These are phyloP conservation scores for Vombatus ursinus DNA, from an alignment of 2,113 vertebrate genomes.

Conservation along the genomic window DNA sequence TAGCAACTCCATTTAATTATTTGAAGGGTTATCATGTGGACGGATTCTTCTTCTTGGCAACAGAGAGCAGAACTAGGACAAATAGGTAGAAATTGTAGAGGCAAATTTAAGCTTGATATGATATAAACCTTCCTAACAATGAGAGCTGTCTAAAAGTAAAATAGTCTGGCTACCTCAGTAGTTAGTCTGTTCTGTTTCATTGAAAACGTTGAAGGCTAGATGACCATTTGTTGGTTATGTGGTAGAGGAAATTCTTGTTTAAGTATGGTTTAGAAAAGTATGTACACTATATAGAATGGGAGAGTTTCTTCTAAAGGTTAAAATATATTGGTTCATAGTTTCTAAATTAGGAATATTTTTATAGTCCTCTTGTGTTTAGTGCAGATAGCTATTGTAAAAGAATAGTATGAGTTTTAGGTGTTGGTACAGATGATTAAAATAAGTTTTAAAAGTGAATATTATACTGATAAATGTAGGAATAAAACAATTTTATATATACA, in stretches of 20 bases:
- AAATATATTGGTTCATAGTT: conserved; percentile 17
- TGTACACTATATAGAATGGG: background rate
- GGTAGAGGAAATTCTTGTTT: conserved; percentile 18
- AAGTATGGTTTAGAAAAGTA: conserved; percentile 2
- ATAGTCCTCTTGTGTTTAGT: conserved; percentile 13
- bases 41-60: background rate
- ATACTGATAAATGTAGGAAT: conserved; percentile 35
- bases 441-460: conserved; percentile 43
- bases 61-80: background rate
- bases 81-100: background rate
- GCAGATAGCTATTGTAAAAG: conserved; percentile 12
- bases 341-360: conserved; percentile 12
- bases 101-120: background rate
- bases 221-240: conserved; percentile 21
- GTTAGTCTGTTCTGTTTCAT: background rate
- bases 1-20: background rate
- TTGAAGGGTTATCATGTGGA: background rate
- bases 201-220: background rate
- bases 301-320: background rate
- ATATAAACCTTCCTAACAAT: background rate
- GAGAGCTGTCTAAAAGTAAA: background rate
- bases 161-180: background rate
- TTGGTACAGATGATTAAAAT: conserved; percentile 12
- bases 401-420: conserved; percentile 41
- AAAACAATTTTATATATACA: conserved; percentile 3